Conservation (phyloP, 2,888 invertebrate genomes). For the Torymus auratus region DNA sequence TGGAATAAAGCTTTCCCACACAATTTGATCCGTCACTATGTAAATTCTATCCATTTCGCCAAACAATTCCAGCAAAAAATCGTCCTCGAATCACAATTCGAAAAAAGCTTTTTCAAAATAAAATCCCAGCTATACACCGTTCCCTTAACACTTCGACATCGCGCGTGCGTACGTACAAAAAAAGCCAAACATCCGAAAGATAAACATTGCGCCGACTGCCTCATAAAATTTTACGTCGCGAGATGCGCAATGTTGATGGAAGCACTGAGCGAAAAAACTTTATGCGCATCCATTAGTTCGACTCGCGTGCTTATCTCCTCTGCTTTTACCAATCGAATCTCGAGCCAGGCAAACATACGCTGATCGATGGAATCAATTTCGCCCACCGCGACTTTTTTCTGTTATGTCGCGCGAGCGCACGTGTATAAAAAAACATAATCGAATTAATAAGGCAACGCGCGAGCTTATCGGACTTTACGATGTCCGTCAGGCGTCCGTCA, state of each 20-base stretch:
- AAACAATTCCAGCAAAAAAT: not conserved
- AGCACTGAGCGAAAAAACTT: constrained; percentile 17
- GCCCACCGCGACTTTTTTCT: not conserved
- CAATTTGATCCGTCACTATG: too few species aligned
- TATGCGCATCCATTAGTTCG: constrained; percentile 27
- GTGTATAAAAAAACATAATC: not conserved
- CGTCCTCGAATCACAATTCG: not conserved
- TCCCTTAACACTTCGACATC: not conserved
- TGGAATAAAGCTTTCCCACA: not conserved
- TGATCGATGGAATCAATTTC: constrained; percentile 25
- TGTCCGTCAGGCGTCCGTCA: too few species aligned
- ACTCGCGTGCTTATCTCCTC: not conserved
- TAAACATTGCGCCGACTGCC: not conserved
- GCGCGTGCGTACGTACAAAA: too few species aligned
- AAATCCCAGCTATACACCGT: not conserved
- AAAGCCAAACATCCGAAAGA: not conserved
- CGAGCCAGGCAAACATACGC: not conserved
- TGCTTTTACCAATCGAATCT: constrained; percentile 26
- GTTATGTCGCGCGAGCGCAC: not conserved
- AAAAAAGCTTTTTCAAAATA: not conserved
- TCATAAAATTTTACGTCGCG: constrained; percentile 37
- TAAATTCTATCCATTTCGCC: too few species aligned
- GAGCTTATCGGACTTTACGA: too few species aligned
- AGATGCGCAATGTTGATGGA: constrained; percentile 31
- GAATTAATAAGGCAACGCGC: not conserved